Evolutionary conservation across 1,140 invertebrate genomes (phyloP).

Genomic region (Uloborus diversus): DNA sequence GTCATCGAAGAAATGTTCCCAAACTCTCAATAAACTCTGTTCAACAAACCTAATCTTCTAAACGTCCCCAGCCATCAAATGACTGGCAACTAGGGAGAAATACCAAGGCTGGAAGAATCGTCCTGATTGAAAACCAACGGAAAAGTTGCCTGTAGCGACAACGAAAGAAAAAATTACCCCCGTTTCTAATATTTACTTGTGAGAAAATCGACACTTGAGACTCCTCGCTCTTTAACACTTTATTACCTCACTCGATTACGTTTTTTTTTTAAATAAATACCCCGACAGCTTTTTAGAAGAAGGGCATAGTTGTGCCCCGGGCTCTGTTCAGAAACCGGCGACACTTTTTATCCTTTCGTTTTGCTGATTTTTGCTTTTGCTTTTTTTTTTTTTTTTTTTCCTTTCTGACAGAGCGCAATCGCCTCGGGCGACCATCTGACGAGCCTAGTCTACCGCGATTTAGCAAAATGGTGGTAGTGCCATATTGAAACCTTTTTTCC

Average conservation of each 20-base stretch:
- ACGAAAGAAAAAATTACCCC: slow-evolving; percentile 2
- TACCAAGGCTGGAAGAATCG: too few relatives aligned
- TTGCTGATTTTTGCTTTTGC: slow-evolving; percentile 1
- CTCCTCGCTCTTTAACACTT: slow-evolving; percentile 38
- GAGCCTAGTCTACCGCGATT: slow-evolving; percentile 51
- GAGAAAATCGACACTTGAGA: slow-evolving; percentile 43
- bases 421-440: slow-evolving; percentile 43
- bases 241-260: slow-evolving; percentile 49
- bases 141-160: neutral
- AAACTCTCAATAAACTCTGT: too few relatives aligned
- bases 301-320: slow-evolving; percentile 15
- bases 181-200: slow-evolving; percentile 34
- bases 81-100: too few relatives aligned
- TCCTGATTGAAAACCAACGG: slow-evolving; percentile 44
- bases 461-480: neutral
- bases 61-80: too few relatives aligned
- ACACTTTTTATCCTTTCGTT: slow-evolving; percentile 31
- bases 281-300: slow-evolving; percentile 28
- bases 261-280: slow-evolving; percentile 46
- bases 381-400: slow-evolving; percentile 7
- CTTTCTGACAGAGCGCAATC: slow-evolving; percentile 15
- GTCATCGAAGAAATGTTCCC: too few relatives aligned
- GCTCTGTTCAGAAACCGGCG: slow-evolving; percentile 37
- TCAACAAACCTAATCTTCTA: too few relatives aligned
- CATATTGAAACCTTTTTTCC: neutral